A percentile compares a stretch with the other conserved stretches of the same genome.
Evolutionary conservation across 1,140 invertebrate species (phyloP).

Genomic region (Euglossa dilemma): DNA sequence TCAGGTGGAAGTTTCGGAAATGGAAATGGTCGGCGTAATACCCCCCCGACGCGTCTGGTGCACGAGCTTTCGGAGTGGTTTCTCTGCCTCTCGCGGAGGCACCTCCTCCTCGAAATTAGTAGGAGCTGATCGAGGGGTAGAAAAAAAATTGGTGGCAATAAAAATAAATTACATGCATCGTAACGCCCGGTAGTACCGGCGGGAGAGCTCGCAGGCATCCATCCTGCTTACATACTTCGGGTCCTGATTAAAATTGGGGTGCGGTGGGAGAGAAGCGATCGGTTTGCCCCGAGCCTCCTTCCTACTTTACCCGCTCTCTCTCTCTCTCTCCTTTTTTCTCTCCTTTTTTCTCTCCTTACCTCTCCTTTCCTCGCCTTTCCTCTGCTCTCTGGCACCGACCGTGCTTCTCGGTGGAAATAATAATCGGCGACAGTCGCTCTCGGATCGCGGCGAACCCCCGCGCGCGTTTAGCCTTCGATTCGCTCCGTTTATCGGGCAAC

Average conservation of each 20-base stretch:
- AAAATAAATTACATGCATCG: slow-evolving; percentile 84
- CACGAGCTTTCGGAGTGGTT: background rate
- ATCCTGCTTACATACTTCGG: slow-evolving; percentile 81
- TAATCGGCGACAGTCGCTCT: background rate
- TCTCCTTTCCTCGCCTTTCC: background rate
- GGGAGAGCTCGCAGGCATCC: slow-evolving; percentile 79
- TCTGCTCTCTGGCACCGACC: background rate
- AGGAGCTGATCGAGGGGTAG: slow-evolving; percentile 80
- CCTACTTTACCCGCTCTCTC: slow-evolving; percentile 52
- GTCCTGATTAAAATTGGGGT: slow-evolving; percentile 83
- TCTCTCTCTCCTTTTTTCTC: slow-evolving; percentile 19
- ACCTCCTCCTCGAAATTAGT: slow-evolving; percentile 78
- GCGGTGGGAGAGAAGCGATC: slow-evolving; percentile 77
- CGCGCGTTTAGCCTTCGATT: background rate
- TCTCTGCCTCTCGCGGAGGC: slow-evolving; percentile 6
- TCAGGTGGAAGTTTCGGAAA: slow-evolving; percentile 17
- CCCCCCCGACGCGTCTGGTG: background rate
- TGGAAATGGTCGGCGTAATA: background rate
- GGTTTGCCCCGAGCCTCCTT: slow-evolving; percentile 75
- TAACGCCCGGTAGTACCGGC: slow-evolving; percentile 78
- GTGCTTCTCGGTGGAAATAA: background rate
- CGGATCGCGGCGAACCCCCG: background rate
- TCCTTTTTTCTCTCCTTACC: background rate
- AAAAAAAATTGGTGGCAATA: slow-evolving; percentile 83
- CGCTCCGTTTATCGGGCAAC: background rate